Evolutionary conservation across 2,113 vertebrate genomes (phyloP), one percentile per base, ranked within the genome.

Genomic region (Kryptolebias marmoratus): DNA sequence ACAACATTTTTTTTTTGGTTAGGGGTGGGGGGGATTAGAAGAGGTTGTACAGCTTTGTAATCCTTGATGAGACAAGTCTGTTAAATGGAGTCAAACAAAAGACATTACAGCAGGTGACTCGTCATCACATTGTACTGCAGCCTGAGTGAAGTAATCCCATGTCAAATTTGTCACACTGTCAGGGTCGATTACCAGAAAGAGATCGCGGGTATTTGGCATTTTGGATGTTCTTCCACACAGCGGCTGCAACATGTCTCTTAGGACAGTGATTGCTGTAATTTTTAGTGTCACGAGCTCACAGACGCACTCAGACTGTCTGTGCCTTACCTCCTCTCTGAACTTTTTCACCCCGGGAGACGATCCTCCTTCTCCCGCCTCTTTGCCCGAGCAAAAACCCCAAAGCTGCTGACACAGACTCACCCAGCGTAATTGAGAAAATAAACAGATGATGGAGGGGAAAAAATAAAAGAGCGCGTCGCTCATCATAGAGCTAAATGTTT

Each of bases 391-490:
- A 81, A 22, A 80, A 70, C 61, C 73, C 60, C 79, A 82, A 66
- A 82, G 73, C 67, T 79, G 79, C 85, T 77, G 81, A 82, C 80
- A 52, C 77, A 75, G 63, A 54, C 64, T 81, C 53, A 59, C 3
- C n/a, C 42, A 61, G 73, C 16, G 48, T 75, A 79, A 84, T 70
- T 82, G 71, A 76, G 67, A 80, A 90, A 89, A 82, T 77, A 86
- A 90, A 90, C 75, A 82, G 48, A 59, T 22, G 49, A 76, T 74
- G 22, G 13, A 16, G 48, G 32, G 16, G 27, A 4, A 14, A 16
- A 48, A 64, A 63, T 45, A 66, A 58, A 59, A 10, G 11, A 3
- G 30, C 18, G 64, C 64, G 9, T 10, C 2, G 39, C 64, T 66
- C 36, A 15, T 77, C 71, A 81, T 18, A 32, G 45, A 66, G 64